These are phyloP conservation scores for Aphelocoma californica DNA, from an alignment of 2,797 vertebrate species.

Conservation along the genomic window DNA sequence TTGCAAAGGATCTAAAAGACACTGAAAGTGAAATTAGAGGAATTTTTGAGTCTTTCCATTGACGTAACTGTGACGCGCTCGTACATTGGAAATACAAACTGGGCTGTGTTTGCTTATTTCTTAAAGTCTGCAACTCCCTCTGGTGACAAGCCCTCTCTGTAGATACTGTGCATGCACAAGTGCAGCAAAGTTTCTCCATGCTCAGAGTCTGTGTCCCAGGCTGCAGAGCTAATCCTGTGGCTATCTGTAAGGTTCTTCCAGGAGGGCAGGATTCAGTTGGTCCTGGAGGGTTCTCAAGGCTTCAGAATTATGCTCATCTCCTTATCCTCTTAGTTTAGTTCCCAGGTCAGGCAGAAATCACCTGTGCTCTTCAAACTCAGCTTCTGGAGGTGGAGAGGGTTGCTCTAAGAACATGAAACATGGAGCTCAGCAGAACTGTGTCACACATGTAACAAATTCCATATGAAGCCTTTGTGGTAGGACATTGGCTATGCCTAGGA, in stretches of 20 bases:
- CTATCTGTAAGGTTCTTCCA: neutral
- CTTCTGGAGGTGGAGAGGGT: neutral
- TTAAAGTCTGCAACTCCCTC: constrained; percentile 12
- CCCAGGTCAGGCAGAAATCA: neutral
- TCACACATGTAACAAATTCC: accelerated
- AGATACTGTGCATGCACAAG: neutral
- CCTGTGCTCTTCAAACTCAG: neutral
- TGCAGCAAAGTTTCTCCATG: neutral
- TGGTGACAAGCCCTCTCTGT: neutral
- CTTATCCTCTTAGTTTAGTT: neutral
- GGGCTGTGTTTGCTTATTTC: neutral
- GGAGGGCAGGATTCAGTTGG: neutral
- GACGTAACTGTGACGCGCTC: neutral
- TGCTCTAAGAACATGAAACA: neutral
- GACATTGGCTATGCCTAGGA: neutral
- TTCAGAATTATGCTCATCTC: neutral
- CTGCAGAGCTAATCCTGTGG: neutral
- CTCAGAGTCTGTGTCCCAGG: neutral
- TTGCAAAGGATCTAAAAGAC: neutral
- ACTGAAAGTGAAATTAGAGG: constrained; percentile 15
- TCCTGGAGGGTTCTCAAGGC: neutral
- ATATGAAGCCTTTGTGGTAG: neutral
- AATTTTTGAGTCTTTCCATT: constrained; percentile 23
- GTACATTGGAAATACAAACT: neutral
- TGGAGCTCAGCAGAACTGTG: neutral